Evolutionary conservation across 1,140 invertebrate species (phyloP).

Genomic region (Rhopalosiphum padi): DNA sequence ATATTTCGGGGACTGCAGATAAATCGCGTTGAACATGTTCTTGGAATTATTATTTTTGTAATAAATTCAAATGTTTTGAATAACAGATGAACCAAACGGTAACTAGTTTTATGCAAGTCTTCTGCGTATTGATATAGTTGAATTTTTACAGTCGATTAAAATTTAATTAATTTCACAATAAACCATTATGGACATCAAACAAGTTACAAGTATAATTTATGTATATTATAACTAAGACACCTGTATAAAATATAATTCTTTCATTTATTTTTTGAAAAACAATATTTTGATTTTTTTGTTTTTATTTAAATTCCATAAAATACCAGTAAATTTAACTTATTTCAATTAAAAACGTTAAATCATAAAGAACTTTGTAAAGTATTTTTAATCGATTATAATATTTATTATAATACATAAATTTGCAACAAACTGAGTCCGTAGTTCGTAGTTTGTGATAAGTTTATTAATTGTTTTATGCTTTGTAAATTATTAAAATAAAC

Average conservation of each 20-base stretch:
- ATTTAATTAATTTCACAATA: neutral
- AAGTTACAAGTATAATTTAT: neutral
- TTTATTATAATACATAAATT: neutral
- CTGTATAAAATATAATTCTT: neutral
- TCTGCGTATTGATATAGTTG: neutral
- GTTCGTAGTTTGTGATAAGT: constrained; percentile 27
- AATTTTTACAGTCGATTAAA: neutral
- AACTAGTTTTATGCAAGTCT: neutral
- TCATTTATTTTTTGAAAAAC: neutral
- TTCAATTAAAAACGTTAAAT: constrained; percentile 18
- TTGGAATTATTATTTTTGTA: neutral
- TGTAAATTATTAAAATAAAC: constrained; percentile 22
- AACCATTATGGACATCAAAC: neutral
- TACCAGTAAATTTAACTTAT: neutral
- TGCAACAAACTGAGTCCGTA: neutral
- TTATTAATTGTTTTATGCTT: constrained; percentile 19
- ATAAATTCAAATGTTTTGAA: neutral
- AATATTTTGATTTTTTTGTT: neutral
- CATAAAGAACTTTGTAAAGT: neutral
- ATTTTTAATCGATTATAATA: constrained; percentile 32
- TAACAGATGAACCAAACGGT: neutral
- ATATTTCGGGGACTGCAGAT: neutral
- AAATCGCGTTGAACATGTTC: neutral
- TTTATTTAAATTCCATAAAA: neutral
- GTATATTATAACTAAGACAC: neutral